Conservation (phyloP, 2,888 invertebrate genomes). For the Salticus scenicus region DNA sequence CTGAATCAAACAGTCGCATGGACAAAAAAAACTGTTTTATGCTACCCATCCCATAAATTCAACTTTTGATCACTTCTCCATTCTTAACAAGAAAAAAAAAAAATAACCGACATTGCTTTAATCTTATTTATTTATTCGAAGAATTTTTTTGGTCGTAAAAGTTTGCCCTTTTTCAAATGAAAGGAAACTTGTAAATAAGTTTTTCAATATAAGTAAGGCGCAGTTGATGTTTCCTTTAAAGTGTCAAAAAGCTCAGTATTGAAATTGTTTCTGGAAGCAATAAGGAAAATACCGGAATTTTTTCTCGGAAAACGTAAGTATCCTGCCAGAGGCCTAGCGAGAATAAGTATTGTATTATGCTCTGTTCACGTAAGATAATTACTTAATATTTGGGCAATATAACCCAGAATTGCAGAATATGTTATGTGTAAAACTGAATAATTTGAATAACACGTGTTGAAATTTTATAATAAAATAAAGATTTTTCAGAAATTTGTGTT, state of each 20-base stretch:
- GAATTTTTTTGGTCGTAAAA: background rate
- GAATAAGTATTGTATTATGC: conserved; percentile 1
- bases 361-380: background rate
- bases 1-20: background rate
- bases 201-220: background rate
- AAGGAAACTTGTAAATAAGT: background rate
- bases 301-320: background rate
- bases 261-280: background rate
- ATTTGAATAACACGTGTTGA: too few relatives aligned
- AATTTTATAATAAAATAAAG: too few relatives aligned
- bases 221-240: background rate
- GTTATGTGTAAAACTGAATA: too few relatives aligned
- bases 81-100: background rate
- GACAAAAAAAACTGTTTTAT: background rate
- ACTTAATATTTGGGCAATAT: background rate
- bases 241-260: background rate
- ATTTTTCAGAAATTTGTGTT: too few relatives aligned
- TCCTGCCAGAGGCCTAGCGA: background rate
- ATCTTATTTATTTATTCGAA: background rate
- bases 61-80: background rate
- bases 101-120: background rate
- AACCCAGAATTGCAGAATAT: too few relatives aligned
- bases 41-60: background rate
- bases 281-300: background rate
- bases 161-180: background rate